Base-by-base conservation (phyloP, 2,113 vertebrate species). In the Pelmatolapia mariae region DNA sequence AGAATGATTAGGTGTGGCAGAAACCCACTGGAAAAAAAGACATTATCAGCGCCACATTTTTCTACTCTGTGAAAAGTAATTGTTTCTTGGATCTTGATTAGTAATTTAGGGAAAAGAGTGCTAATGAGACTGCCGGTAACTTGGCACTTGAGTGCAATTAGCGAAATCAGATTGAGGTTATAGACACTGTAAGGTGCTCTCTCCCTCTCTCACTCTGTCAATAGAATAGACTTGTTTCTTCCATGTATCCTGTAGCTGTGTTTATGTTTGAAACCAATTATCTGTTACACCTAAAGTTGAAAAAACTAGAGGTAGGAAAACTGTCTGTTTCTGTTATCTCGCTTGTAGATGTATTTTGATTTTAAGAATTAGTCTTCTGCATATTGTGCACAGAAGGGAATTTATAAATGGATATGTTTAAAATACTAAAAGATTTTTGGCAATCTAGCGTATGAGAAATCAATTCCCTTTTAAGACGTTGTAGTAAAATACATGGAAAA, bases 91-190 rank as follows among this genome's bases (percentile, higher is more conserved):
- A 86, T 84, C 90, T 92, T 88, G 93, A 96, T 96, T 95, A 88
- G 95, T 94, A 89, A 96, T 95, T 96, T 94, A 81, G 85, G 57
- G 84, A 57, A 87, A 90, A 83, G 71, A 80, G 92, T 90, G 90
- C 94, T 95, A 96, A 96, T 96, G 92, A 92, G 91, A 76, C 88
- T 92, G 87, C 87, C 89, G 80, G 93, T 95, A 96, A 92, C 94
- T 89, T 89, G 53, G 91, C 93, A 93, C 94, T 96, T 94, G 94
- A 93, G 91, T 85, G 50, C 93, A 96, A 95, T 96, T 96, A 95
- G 92, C 22, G 53, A 87, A 95, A 94, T 94, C 94, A 92, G 85
- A 93, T 93, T 81, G 84, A 82, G 94, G 92, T 95, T 94, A 93
- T 45, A 86, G 92, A 86, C 85, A 29, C 54, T 81, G 80, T 29